phyloP scores from a whole-genome alignment of 2,113 vertebrate species.

The Ctenodactylus gundi region DNA sequence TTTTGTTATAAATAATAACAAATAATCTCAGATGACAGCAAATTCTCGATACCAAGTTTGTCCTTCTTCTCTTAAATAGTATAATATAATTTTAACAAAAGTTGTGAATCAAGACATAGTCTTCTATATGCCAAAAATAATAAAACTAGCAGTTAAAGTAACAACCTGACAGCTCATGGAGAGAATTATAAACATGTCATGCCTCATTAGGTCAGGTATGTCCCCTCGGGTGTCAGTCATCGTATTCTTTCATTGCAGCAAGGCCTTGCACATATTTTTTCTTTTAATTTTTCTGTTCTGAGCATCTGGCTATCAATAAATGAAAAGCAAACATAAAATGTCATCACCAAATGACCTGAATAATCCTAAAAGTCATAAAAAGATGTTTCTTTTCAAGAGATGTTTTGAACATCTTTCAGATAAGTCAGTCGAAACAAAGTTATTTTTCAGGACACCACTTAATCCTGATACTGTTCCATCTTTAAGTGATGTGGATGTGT shows the following conservation, averaged over 20 bases:
- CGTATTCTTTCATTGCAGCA: slow-evolving; percentile 10
- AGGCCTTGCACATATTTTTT: background rate
- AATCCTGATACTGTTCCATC: background rate
- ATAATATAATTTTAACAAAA: slow-evolving; percentile 59
- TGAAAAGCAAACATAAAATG: slow-evolving; percentile 9
- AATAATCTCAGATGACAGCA: slow-evolving; percentile 31
- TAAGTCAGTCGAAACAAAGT: background rate
- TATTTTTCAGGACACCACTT: background rate
- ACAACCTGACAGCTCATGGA: slow-evolving; percentile 55
- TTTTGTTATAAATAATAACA: slow-evolving; percentile 51
- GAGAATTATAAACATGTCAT: slow-evolving; percentile 55
- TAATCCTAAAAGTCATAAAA: background rate
- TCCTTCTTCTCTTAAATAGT: background rate
- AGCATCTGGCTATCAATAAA: background rate
- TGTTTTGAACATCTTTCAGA: background rate
- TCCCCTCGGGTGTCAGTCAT: slow-evolving; percentile 26
- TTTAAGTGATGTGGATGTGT: background rate
- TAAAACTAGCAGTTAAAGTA: slow-evolving; percentile 54
- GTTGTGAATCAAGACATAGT: slow-evolving; percentile 39
- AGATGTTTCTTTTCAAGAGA: background rate
- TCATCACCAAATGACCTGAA: background rate
- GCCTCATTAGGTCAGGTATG: slow-evolving; percentile 48
- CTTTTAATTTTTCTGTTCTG: slow-evolving; percentile 43
- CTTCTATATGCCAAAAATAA: slow-evolving; percentile 66
- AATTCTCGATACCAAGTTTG: background rate